Evolutionary conservation across 1,140 invertebrate species (phyloP).

Genomic region (Lepidostoma basale): DNA sequence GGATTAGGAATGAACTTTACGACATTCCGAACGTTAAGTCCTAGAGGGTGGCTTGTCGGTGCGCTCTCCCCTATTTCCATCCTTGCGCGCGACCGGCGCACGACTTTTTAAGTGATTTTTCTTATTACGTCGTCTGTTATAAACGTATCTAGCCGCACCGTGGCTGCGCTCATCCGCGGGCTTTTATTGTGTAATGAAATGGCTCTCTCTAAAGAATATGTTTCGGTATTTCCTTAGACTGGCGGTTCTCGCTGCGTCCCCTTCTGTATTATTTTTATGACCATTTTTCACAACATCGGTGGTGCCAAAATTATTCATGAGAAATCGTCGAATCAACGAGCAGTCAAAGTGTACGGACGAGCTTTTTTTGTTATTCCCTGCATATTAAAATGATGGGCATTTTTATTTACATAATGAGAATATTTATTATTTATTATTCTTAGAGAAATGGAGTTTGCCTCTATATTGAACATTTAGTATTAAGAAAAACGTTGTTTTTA

Average conservation of each 20-base stretch:
- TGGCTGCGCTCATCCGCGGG: constrained; percentile 38
- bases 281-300: constrained; percentile 34
- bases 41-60: constrained; percentile 16
- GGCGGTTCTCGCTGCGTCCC: constrained; percentile 36
- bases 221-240: constrained; percentile 42
- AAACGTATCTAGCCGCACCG: constrained; percentile 41
- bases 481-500: no score
- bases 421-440: no score
- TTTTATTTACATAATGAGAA: no score
- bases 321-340: constrained; percentile 41
- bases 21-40: constrained; percentile 11
- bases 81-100: constrained; percentile 33
- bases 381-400: no score
- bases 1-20: constrained; percentile 15
- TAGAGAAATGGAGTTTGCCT: no score
- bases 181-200: constrained; percentile 47
- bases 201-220: constrained; percentile 42
- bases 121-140: constrained; percentile 44
- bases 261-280: constrained; percentile 41
- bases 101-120: constrained; percentile 48
- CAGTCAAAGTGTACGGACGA: constrained; percentile 34
- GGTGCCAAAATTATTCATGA: constrained; percentile 44
- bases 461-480: no score
- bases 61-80: constrained; percentile 25
- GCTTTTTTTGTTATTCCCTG: not conserved